Evolutionary conservation across 1,140 invertebrate species (phyloP).

Genomic region (Bombus huntii): DNA sequence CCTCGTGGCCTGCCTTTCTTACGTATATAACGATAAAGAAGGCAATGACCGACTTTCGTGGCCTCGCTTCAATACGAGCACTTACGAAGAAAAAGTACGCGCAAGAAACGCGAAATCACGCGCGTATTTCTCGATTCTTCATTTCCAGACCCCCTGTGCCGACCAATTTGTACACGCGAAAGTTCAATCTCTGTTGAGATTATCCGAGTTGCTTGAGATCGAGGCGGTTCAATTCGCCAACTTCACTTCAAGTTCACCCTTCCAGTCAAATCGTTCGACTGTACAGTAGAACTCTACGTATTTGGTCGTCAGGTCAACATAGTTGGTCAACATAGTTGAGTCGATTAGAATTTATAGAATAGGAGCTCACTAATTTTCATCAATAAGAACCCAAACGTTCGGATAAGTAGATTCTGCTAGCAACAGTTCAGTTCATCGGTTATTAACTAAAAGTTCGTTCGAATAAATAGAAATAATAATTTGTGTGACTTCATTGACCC

Average conservation of each 20-base stretch:
- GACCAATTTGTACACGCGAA: neutral
- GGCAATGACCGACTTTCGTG: conserved; percentile 51
- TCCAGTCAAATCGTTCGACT: neutral
- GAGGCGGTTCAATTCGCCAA: neutral
- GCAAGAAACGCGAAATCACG: conserved; percentile 13
- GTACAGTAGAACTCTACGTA: no score
- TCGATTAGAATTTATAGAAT: no score
- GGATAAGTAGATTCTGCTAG: no score
- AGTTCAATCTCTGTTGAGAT: neutral
- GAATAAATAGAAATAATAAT: no score
- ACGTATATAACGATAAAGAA: conserved; percentile 33
- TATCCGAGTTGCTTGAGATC: neutral
- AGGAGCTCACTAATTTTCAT: no score
- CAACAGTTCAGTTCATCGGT: no score
- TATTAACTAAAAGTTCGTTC: no score
- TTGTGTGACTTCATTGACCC: no score
- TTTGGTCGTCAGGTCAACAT: no score
- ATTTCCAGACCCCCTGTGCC: neutral
- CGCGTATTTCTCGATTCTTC: conserved; percentile 28
- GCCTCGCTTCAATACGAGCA: conserved; percentile 30
- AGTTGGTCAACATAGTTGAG: no score
- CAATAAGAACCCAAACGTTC: no score
- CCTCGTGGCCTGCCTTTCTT: conserved; percentile 17
- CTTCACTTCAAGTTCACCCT: neutral
- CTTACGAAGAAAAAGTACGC: conserved; percentile 36